Evolutionary conservation across 2,113 vertebrate genomes (phyloP), one percentile per base, ranked within the genome.

Genomic region (Poecilia latipinna): DNA sequence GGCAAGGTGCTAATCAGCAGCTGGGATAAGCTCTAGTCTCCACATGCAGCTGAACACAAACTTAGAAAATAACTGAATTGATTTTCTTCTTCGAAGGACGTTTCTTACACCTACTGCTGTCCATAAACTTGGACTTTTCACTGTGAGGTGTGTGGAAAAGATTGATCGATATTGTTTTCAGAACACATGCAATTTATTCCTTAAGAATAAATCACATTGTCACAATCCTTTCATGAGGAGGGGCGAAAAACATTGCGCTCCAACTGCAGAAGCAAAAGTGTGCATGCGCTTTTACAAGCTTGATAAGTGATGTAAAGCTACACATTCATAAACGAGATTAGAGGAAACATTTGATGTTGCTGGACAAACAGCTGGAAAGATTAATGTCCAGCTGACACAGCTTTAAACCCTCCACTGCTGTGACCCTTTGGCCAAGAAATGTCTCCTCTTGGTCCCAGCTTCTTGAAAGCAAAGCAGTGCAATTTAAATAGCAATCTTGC

Each of bases 311-410:
- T 54, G 5, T 24, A 24, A 24, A 54, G 15, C 22, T 54, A 22
- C 19, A 54, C 48, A 44, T 17, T 28, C 28, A 44, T 7, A 67
- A 28, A 67, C 10, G 3, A 39, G n/a, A 33, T 33, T 19, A 33
- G 44, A 10, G 13, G 68, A 33, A 61, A 78, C 66, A 39, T 75
- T 77, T 65, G 86, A 68, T 51, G 68, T 51, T 67, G 74, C 68
- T 80, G 85, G 77, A 85, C 67, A 82, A 87, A 85, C 84, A 87
- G 82, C 88, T 89, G 87, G 61, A 35, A 61, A 89, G 90, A 90
- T 86, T 39, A n/a, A 76, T 44, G 64, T 87, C 84, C 87, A 90
- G 13, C 65, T 28, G 65, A 77, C 75, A 82, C 75, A 69, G 81
- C 75, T 90, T 85, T 88, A 84, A 85, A 80, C 66, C 79, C 69